Base-by-base conservation (phyloP, 2,113 vertebrate species). In the Megalops atlanticus region DNA sequence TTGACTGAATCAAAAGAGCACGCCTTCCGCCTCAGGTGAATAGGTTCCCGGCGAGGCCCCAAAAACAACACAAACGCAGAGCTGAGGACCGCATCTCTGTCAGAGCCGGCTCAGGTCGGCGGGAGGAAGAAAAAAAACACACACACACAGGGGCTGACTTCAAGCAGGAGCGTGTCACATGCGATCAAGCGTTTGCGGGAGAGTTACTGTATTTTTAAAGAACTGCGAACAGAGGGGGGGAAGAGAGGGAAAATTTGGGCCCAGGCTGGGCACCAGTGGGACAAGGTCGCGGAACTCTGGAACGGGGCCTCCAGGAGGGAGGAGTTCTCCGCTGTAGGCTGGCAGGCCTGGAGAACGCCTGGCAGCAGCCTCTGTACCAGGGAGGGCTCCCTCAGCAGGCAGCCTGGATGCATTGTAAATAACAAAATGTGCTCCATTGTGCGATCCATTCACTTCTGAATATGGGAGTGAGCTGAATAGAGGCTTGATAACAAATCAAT, bases 401-500 rank as follows among this genome's bases (percentile, higher is more conserved):
- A 77, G 81, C 76, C 87, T 72, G 70, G 64, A 82, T 85, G 80
- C 85, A 90, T 90, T 92, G 88, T 91, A 87, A 89, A 84, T 85
- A 38, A 81, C 88, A 87, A 89, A 91, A 89, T 89, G 88, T 91
- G 91, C 87, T 87, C 90, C 85, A 92, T 90, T 93, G 90, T 92
- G 89, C 89, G 88, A 71, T 83, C 21, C 81, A 76, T 27, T 75
- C 18, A 77, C 88, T 88, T 87, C 84, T 89, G 85, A 72, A 88
- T 83, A 86, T 84, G 88, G 87, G 89, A 89, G 86, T 86, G 88
- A 83, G 75, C 89, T 90, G 89, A 92, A 91, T 88, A 76, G 86
- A 85, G 86, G 76, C 90, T 92, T 89, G 90, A 92, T 92, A 91
- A 87, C 89, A 89, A 90, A 93, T 92, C 92, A 92, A 91, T 91